These are phyloP conservation scores for Gavia stellata DNA, from an alignment of 2,113 vertebrate genomes.

Conservation along the genomic window DNA sequence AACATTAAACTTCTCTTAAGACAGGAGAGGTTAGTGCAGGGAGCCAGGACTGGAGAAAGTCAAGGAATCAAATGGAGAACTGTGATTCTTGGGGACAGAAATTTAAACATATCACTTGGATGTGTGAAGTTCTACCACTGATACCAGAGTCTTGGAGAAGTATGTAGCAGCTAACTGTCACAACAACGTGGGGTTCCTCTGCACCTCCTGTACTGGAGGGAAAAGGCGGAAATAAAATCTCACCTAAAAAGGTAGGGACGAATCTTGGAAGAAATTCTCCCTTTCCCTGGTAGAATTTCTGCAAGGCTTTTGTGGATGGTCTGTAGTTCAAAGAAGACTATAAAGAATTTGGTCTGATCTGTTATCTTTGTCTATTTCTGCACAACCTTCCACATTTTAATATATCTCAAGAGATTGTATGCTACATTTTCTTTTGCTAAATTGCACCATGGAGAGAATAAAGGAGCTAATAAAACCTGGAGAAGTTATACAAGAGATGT, in stretches of 20 bases:
- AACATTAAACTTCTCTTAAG: not conserved
- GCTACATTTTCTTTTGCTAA: not conserved
- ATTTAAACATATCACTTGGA: not conserved
- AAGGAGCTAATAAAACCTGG: not conserved
- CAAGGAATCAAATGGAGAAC: not conserved
- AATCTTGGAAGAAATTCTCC: not conserved
- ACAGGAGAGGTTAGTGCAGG: not conserved
- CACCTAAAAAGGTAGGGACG: not conserved
- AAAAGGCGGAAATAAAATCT: not conserved
- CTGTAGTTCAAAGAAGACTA: not conserved
- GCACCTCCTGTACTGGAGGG: not conserved
- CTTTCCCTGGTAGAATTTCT: not conserved
- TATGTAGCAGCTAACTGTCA: not conserved
- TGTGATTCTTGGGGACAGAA: not conserved
- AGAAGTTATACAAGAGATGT: not conserved
- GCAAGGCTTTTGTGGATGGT: not conserved
- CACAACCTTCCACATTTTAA: not conserved
- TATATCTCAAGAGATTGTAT: not conserved
- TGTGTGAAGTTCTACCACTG: not conserved
- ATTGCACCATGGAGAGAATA: not conserved
- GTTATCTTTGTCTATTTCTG: not conserved
- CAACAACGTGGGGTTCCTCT: rapidly evolving
- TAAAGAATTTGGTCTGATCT: not conserved
- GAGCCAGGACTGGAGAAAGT: not conserved
- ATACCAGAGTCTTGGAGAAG: not conserved